Conservation (phyloP, 2,797 vertebrate genomes). For the Enteromius mattozi region DNA sequence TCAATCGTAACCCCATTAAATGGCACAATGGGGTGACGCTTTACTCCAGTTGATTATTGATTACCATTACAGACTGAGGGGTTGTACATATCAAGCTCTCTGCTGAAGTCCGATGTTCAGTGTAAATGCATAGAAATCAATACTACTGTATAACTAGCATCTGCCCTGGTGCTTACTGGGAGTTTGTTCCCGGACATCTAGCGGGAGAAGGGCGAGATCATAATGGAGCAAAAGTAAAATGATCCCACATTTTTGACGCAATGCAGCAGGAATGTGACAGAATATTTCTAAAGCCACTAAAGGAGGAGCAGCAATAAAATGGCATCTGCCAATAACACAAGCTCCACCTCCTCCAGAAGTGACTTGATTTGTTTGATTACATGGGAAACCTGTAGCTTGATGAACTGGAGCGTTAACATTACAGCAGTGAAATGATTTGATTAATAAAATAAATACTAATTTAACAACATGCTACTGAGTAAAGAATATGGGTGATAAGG, state of each 20-base stretch:
- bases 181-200: not conserved
- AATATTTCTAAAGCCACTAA: not conserved
- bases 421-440: not conserved
- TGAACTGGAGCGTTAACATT: not conserved
- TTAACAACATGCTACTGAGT: not conserved
- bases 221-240: constrained; percentile 3
- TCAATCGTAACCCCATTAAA: constrained; percentile 39
- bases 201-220: not conserved
- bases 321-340: constrained; percentile 28
- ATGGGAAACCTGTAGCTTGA: constrained; percentile 7
- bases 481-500: not conserved
- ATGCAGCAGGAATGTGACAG: not conserved
- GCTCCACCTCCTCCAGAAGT: constrained; percentile 3
- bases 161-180: not conserved
- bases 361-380: constrained; percentile 22
- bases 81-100: constrained; percentile 14
- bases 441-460: constrained; percentile 6
- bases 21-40: not conserved
- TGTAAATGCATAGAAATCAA: constrained; percentile 44
- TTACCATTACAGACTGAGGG: constrained; percentile 23
- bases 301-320: constrained; percentile 40
- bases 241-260: too few species aligned
- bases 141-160: constrained; percentile 20
- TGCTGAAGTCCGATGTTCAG: not conserved
- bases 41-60: constrained; percentile 6